Conservation (phyloP, 2,113 vertebrate species). For the Chrysemys picta region DNA sequence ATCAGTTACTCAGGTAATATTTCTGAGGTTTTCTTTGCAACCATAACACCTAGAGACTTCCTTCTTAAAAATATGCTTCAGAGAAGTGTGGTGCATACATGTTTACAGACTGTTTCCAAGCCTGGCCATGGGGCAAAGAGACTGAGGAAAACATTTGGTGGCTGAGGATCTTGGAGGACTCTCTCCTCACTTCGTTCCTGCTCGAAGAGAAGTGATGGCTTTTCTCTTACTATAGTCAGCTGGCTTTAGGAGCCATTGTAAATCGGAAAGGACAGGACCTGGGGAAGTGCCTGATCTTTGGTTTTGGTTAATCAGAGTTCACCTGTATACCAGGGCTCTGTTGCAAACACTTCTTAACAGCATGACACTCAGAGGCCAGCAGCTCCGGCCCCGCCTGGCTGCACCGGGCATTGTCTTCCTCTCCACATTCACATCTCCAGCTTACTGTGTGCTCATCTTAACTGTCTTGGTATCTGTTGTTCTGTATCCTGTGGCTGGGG, state of each 20-base stretch:
- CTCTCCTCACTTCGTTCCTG: not conserved
- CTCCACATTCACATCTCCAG: not conserved
- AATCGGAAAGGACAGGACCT: not conserved
- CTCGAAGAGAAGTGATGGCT: too few relatives aligned
- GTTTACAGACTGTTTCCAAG: rapidly evolving
- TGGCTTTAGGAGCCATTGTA: not conserved
- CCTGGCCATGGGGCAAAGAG: not conserved
- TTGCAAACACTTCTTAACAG: not conserved
- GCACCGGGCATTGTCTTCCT: not conserved
- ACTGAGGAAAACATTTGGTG: not conserved
- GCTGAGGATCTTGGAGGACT: not conserved
- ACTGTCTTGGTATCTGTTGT: not conserved
- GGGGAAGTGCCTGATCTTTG: not conserved
- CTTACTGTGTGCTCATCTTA: not conserved
- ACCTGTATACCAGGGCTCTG: not conserved
- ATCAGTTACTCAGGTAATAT: not conserved
- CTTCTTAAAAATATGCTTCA: not conserved
- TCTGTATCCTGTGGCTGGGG: not conserved
- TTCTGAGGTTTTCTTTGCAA: not conserved
- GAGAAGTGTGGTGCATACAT: not conserved
- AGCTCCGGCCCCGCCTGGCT: not conserved
- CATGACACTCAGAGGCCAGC: not conserved
- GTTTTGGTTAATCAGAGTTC: not conserved
- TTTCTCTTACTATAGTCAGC: not conserved
- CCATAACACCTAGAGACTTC: rapidly evolving